Base-by-base conservation (phyloP, 2,888 invertebrate genomes). In the Acholoe squamosa region DNA sequence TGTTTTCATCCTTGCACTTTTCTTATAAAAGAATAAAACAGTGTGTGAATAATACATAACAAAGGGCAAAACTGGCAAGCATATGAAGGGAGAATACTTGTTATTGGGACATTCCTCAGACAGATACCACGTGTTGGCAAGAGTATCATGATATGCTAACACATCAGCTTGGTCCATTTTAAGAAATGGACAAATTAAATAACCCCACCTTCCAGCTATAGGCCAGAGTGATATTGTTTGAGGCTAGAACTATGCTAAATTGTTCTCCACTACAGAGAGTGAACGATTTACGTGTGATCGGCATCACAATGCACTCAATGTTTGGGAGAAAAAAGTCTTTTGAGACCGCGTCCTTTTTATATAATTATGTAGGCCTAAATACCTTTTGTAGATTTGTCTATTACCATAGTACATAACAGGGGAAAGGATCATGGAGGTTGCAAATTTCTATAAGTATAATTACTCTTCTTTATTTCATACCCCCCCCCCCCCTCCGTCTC, bases 101-200 rank as follows among this genome's bases (percentile, higher is more conserved):
- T 43, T 43, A 14, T 25, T 28, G 71, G 71, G 71, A 71, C 71
- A 14, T 28, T 14, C 22, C 14, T 80, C 80, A 80, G 80, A 25
- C 80, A 80, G 80, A 33, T 80, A 80, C 80, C 80, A 80, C 80
- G 0, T 80, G 34, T 77, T 33, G 80, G 80, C 80, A 80, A 80
- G 80, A 80, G n/a, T 7, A 43, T 80, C 80, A 80, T 80, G 80
- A 80, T 80, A 80, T 80, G 80, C 14, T 80, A 43, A 80, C 33
- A 80, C 16, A 80, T 80, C 34, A 80, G 33, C 33, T 14, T 34
- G 43, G 61, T 43, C 33, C 43, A 80, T 10, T 61, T 3, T 3
- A 12, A 61, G 61, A n/a, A 12, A 61, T 61, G 61, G 61, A 61
- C 61, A n/a, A 61, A 7, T n/a, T 61, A 43, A 10, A n/a, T 61